Evolutionary conservation across 1,140 invertebrate species (phyloP), one percentile per base, ranked within the genome.

Genomic region (Cheumatopsyche charites): DNA sequence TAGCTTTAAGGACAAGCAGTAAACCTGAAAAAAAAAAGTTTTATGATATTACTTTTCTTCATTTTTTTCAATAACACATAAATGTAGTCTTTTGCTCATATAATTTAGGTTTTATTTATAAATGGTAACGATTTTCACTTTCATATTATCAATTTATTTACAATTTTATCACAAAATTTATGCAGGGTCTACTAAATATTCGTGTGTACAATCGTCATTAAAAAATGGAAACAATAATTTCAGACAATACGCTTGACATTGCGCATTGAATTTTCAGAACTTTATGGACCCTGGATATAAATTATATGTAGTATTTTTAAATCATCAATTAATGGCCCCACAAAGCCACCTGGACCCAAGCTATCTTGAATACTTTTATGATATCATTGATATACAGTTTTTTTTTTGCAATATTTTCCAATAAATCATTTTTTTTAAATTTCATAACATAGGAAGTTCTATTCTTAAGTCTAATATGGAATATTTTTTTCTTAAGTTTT

Each of bases 151-250:
- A 58, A 58, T 19, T 58, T 58, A 58, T 58, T 21, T 23, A 25
- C 55, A 23, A 58, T 21, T 36, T 58, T 58, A 58, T 58, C 55
- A 58, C 55, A 58, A 58, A 58, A 19, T 25, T 58, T 9, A 58
- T 26, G 23, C 55, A 58, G 55, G 55, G 55, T 25, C 55, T 26
- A 23, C 23, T 58, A 36, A 36, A 36, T 36, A 36, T 9, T 36
- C 29, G 29, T 36, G 29, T n/a, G n/a, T n/a, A n/a, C n/a, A n/a
- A n/a, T n/a, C n/a, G n/a, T n/a, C n/a, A n/a, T n/a, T n/a, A n/a
- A n/a, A n/a, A n/a, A n/a, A n/a, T n/a, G n/a, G n/a, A n/a, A n/a
- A n/a, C n/a, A n/a, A n/a, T n/a, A n/a, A n/a, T n/a, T n/a, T n/a
- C n/a, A n/a, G n/a, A n/a, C n/a, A n/a, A n/a, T n/a, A n/a, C n/a